phyloP scores from a whole-genome alignment of 2,113 vertebrate species.

The Nasalis larvatus region DNA sequence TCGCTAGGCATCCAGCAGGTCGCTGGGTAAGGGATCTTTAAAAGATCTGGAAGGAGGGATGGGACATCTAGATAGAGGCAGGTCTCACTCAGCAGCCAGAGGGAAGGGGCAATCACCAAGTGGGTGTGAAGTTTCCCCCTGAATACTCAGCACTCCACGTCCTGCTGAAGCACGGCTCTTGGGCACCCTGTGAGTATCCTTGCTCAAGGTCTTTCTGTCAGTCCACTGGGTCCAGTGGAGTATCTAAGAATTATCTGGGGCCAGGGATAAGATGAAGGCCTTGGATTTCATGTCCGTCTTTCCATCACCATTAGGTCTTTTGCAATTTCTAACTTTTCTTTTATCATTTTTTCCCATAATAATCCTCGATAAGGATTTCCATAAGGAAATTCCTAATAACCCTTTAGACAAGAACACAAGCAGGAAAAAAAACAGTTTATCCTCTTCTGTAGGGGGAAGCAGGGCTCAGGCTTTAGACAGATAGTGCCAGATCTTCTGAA shows the following conservation, averaged over 20 bases:
- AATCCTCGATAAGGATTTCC: not conserved
- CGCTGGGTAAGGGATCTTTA: not conserved
- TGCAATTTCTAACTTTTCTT: not conserved
- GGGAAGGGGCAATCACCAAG: not conserved
- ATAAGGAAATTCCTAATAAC: not conserved
- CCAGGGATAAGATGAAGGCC: not conserved
- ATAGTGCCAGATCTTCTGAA: not conserved
- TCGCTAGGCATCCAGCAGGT: not conserved
- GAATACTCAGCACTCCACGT: not conserved
- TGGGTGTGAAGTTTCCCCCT: accelerated
- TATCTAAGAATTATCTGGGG: not conserved
- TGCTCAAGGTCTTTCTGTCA: not conserved
- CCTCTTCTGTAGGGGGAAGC: not conserved
- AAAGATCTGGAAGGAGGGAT: not conserved
- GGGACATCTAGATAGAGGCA: not conserved
- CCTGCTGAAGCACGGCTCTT: not conserved
- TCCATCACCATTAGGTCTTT: not conserved
- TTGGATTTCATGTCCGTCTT: not conserved
- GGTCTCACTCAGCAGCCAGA: not conserved
- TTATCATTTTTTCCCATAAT: not conserved
- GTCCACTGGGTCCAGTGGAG: not conserved
- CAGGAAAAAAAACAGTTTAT: not conserved
- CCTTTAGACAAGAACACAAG: not conserved
- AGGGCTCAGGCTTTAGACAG: not conserved
- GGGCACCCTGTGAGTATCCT: accelerated